phyloP scores from a whole-genome alignment of 2,797 vertebrate genomes.

The Chelmon rostratus region DNA sequence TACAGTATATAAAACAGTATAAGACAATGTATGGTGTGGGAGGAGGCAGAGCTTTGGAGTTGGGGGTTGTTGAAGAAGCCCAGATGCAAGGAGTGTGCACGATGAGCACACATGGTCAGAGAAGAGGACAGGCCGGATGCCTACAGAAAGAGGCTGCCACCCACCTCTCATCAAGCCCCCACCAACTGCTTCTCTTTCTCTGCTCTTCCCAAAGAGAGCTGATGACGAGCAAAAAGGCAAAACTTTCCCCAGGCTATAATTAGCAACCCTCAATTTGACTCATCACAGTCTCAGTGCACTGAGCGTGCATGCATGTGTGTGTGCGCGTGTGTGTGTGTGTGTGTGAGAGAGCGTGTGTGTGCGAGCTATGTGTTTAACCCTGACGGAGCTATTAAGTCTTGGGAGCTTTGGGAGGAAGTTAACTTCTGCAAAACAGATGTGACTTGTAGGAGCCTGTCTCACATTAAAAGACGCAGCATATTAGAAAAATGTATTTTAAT shows the following conservation, averaged over 20 bases:
- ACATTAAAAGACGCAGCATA: constrained; percentile 25
- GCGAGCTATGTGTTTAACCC: constrained; percentile 64
- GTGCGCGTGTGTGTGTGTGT: constrained; percentile 18
- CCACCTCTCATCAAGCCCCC: constrained; percentile 50
- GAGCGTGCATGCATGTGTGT: constrained; percentile 14
- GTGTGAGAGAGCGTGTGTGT: constrained; percentile 17
- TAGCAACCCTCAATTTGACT: constrained; percentile 81
- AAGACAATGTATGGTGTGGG: constrained; percentile 27
- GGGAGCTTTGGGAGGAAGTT: constrained; percentile 60
- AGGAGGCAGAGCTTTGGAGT: constrained; percentile 14
- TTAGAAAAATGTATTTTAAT: background rate
- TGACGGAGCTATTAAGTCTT: constrained; percentile 62
- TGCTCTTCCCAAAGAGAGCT: constrained; percentile 63
- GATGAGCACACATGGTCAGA: constrained; percentile 25
- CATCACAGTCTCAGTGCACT: constrained; percentile 53
- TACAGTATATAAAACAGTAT: no score
- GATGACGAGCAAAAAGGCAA: constrained; percentile 64
- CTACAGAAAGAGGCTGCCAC: constrained; percentile 50
- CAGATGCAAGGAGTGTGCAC: constrained; percentile 58
- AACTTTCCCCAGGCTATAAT: constrained; percentile 78
- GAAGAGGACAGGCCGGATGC: constrained; percentile 66
- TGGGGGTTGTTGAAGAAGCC: constrained; percentile 48
- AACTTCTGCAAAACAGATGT: constrained; percentile 66
- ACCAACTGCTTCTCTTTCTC: constrained; percentile 47
- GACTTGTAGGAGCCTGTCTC: constrained; percentile 48